Percentiles rank a stretch among this genome's conserved stretches.
These are phyloP conservation scores for Corythucha ciliata DNA, from an alignment of 2,888 invertebrate genomes.

Conservation along the genomic window DNA sequence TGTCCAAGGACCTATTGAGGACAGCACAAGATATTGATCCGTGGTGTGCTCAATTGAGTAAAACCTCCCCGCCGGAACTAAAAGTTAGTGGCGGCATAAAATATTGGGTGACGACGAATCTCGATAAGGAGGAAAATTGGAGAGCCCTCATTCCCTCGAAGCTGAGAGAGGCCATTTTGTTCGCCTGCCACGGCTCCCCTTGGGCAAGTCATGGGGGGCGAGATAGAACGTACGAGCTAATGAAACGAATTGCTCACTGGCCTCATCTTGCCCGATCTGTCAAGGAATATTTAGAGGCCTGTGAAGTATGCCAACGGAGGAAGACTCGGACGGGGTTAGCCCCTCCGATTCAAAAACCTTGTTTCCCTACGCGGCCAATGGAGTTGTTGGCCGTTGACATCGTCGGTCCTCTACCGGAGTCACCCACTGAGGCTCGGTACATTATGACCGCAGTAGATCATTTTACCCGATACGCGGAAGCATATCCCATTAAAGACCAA, in stretches of 20 bases:
- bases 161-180: neutral
- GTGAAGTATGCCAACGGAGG: slow-evolving; percentile 38
- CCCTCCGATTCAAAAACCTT: slow-evolving; percentile 38
- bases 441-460: slow-evolving; percentile 37
- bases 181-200: slow-evolving; percentile 30
- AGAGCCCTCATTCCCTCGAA: slow-evolving; percentile 3
- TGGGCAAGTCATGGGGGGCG: slow-evolving; percentile 36
- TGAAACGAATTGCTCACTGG: slow-evolving; percentile 37
- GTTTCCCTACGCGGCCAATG: slow-evolving; percentile 34
- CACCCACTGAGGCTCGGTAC: too few relatives aligned
- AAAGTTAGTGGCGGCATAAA: too few relatives aligned
- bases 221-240: slow-evolving; percentile 33
- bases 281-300: slow-evolving; percentile 36
- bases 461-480: slow-evolving; percentile 36
- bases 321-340: slow-evolving; percentile 33
- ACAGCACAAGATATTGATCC: slow-evolving; percentile 2
- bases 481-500: slow-evolving; percentile 38
- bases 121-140: neutral
- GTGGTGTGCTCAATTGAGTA: too few relatives aligned
- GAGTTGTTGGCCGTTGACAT: slow-evolving; percentile 38
- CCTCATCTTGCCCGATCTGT: slow-evolving; percentile 38
- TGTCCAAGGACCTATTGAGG: neutral
- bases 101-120: neutral
- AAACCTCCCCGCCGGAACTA: too few relatives aligned
- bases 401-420: slow-evolving; percentile 39